A percentile compares a stretch with the other conserved stretches of the same genome.
Evolutionary conservation across 2,797 vertebrate species (phyloP).

Genomic region (Pangasius krempfi): DNA sequence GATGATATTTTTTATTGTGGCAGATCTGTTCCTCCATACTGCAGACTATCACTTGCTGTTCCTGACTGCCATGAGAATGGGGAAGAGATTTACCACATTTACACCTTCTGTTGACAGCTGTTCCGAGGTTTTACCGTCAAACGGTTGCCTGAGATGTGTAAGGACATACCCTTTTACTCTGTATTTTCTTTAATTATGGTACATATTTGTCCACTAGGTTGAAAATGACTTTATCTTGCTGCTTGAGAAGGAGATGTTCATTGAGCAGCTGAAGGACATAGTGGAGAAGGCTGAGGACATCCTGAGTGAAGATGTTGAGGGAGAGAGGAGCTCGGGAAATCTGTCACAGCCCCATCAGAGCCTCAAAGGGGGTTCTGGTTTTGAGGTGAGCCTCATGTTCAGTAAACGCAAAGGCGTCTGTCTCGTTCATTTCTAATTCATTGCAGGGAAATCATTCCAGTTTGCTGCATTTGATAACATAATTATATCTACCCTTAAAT

Average conservation of each 20-base stretch:
- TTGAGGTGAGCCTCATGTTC: slow-evolving; percentile 69
- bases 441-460: neutral
- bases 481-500: neutral
- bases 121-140: neutral
- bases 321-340: slow-evolving; percentile 83
- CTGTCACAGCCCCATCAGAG: slow-evolving; percentile 55
- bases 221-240: slow-evolving; percentile 96
- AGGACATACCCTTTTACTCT: neutral
- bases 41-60: neutral
- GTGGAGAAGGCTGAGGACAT: slow-evolving; percentile 98
- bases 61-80: neutral
- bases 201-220: slow-evolving; percentile 74
- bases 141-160: neutral
- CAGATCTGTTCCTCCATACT: neutral
- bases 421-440: neutral
- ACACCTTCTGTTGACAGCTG: neutral
- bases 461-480: neutral
- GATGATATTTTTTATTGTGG: neutral
- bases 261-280: slow-evolving; percentile 97
- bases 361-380: slow-evolving; percentile 51
- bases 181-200: neutral
- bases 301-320: slow-evolving; percentile 91
- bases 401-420: neutral
- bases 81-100: neutral
- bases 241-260: slow-evolving; percentile 93